Percentiles rank a stretch among this genome's conserved stretches.
Conservation (phyloP, 2,888 invertebrate species). For the Cryptocheilus praepositus region DNA sequence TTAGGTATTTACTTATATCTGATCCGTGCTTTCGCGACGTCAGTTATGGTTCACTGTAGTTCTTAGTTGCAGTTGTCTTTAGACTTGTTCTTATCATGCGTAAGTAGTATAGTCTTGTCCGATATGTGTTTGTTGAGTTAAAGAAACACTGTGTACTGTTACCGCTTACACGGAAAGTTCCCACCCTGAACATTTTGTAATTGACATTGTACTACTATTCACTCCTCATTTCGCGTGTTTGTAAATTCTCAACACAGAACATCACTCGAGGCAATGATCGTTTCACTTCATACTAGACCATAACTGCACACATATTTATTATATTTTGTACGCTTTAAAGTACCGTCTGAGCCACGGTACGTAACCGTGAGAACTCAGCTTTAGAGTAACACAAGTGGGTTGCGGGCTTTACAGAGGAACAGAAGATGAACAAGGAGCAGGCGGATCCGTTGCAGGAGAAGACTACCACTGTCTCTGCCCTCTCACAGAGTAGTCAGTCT, state of each 20-base stretch:
- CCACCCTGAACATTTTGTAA: too few species aligned
- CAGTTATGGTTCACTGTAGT: constrained; percentile 42
- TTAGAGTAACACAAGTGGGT: constrained; percentile 65
- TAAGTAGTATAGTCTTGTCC: too few species aligned
- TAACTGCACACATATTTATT: constrained; percentile 37
- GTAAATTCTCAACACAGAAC: constrained; percentile 22
- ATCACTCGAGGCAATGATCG: constrained; percentile 19
- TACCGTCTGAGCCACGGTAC: constrained; percentile 37
- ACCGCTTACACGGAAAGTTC: not conserved
- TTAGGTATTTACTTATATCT: not conserved
- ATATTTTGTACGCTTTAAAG: constrained; percentile 30
- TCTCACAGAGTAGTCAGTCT: constrained; percentile 72
- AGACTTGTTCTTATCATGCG: too few species aligned
- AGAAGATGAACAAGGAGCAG: constrained; percentile 71
- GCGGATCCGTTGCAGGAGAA: constrained; percentile 69
- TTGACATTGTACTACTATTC: too few species aligned
- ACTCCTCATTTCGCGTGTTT: constrained; percentile 6
- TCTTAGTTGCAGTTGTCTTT: constrained; percentile 6
- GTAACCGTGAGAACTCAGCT: constrained; percentile 44
- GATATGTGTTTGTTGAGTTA: constrained; percentile 1
- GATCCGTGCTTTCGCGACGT: constrained; percentile 18
- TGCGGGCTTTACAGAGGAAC: constrained; percentile 74
- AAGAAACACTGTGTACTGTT: constrained; percentile 5
- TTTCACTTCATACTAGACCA: constrained; percentile 37
- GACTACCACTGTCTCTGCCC: constrained; percentile 69